Conservation (phyloP, 2,113 vertebrate species). For the Pomatostomus ruficeps region DNA sequence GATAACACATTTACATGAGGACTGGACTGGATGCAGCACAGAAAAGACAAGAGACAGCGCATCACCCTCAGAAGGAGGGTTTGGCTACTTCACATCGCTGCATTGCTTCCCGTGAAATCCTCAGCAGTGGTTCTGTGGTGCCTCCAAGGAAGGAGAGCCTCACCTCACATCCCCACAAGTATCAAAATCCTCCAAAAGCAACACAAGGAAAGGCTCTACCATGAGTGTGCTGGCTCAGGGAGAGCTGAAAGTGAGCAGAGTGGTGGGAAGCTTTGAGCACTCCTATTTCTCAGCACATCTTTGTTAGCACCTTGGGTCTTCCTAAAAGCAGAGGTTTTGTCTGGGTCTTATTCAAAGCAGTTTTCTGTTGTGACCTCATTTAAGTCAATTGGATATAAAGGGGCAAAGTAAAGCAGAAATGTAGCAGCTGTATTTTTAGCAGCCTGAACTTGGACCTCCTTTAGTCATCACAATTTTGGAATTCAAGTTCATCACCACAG, state of each 20-base stretch:
- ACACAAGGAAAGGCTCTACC: background rate
- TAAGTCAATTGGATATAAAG: background rate
- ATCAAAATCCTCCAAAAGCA: background rate
- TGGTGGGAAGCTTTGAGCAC: background rate
- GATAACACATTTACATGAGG: constrained; percentile 32
- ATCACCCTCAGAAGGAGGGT: background rate
- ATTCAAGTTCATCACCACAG: background rate
- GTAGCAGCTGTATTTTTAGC: background rate
- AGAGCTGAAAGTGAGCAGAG: background rate
- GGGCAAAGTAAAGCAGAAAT: background rate
- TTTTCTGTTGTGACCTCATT: background rate
- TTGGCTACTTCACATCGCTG: background rate
- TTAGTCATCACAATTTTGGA: background rate
- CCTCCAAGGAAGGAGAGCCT: background rate
- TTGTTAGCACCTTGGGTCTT: background rate
- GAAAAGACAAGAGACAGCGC: background rate
- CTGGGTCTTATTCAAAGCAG: background rate
- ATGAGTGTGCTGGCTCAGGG: background rate
- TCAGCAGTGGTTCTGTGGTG: background rate
- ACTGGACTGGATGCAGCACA: background rate
- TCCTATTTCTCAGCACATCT: background rate
- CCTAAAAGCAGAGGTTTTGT: background rate
- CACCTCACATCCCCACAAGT: background rate
- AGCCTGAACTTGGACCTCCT: background rate
- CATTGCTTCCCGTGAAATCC: background rate